Evolutionary conservation across 2,113 vertebrate species (phyloP).

Genomic region (Mesitornis unicolor): DNA sequence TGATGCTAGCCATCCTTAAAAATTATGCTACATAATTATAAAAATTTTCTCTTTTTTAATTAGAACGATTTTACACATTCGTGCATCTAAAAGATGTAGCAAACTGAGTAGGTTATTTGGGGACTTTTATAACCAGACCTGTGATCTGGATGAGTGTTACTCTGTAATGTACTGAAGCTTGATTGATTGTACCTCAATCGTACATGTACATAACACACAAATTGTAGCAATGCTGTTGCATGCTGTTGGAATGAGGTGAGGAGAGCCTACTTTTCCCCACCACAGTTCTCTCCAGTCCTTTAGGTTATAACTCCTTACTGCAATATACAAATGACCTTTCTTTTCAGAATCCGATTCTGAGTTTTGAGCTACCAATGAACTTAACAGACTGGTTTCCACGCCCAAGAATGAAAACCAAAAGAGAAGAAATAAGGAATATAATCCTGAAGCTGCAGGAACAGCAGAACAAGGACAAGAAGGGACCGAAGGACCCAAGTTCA

Average conservation of each 20-base stretch:
- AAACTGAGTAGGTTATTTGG: neutral
- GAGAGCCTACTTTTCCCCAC: neutral
- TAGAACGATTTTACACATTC: neutral
- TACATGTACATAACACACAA: neutral
- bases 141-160: neutral
- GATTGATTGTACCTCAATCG: neutral
- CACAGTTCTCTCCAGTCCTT: neutral
- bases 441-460: conserved; percentile 88
- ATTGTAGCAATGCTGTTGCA: neutral
- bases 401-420: conserved; percentile 95
- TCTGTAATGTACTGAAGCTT: neutral
- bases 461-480: conserved; percentile 82
- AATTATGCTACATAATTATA: neutral
- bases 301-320: neutral
- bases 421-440: conserved; percentile 90
- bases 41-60: neutral
- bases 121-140: neutral
- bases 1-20: neutral
- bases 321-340: neutral
- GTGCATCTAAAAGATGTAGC: neutral
- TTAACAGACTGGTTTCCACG: conserved; percentile 93
- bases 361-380: conserved; percentile 92
- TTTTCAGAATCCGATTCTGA: conserved; percentile 87
- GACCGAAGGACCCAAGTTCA: conserved; percentile 66
- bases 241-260: neutral